These are phyloP conservation scores for Australoheros facetus DNA, from an alignment of 2,797 vertebrate species.

Conservation along the genomic window DNA sequence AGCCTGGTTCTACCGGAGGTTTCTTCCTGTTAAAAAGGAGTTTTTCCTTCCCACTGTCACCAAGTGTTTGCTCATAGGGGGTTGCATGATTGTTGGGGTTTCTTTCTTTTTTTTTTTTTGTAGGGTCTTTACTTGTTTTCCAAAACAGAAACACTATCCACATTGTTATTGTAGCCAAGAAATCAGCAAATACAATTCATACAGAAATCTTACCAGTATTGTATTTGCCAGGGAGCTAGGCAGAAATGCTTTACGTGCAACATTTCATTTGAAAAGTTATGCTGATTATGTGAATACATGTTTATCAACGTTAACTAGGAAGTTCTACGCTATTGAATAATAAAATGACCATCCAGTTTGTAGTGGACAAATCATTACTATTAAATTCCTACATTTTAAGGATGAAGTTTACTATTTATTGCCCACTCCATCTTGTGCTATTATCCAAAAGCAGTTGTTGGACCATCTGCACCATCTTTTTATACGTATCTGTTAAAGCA, in stretches of 20 bases:
- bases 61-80: too few relatives aligned
- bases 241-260: not conserved
- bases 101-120: too few relatives aligned
- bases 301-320: not conserved
- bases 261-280: not conserved
- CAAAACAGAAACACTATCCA: not conserved
- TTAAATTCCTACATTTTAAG: not conserved
- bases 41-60: not conserved
- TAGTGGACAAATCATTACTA: not conserved
- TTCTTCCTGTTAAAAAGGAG: too few relatives aligned
- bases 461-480: not conserved
- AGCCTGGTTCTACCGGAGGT: too few relatives aligned
- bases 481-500: not conserved
- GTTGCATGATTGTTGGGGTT: too few relatives aligned
- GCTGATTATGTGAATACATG: not conserved
- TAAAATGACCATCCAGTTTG: not conserved
- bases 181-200: not conserved
- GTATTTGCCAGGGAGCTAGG: not conserved
- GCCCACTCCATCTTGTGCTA: not conserved
- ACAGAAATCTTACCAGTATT: not conserved
- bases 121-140: too few relatives aligned
- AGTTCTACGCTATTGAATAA: rapidly evolving
- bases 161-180: not conserved
- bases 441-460: not conserved
- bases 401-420: not conserved